These are phyloP conservation scores for Parapristionchus giblindavisi DNA, from an alignment of 2,888 invertebrate genomes.

Conservation along the genomic window DNA sequence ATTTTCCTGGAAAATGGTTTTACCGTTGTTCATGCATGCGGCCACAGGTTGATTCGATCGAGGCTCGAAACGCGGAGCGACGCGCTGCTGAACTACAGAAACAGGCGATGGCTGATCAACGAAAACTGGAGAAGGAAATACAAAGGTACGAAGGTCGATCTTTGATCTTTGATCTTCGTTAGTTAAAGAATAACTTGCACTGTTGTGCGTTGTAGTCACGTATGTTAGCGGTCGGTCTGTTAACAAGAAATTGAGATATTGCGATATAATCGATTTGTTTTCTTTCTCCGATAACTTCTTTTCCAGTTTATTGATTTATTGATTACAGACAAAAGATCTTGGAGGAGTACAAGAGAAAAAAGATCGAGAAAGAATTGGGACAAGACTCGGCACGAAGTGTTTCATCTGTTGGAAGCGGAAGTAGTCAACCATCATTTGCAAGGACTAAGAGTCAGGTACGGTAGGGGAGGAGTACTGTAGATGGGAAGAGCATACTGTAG, in stretches of 20 bases:
- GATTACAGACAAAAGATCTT: constrained; percentile 62
- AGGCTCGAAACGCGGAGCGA: constrained; percentile 56
- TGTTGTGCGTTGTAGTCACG: too few relatives aligned
- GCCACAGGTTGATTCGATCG: constrained; percentile 48
- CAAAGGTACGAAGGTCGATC: constrained; percentile 60
- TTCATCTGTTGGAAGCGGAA: constrained; percentile 33
- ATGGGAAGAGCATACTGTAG: constrained; percentile 37
- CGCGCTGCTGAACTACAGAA: constrained; percentile 58
- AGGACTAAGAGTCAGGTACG: constrained; percentile 64
- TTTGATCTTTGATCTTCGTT: too few relatives aligned
- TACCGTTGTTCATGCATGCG: too few relatives aligned
- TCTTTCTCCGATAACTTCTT: too few relatives aligned
- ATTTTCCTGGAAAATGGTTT: too few relatives aligned
- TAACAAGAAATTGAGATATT: too few relatives aligned
- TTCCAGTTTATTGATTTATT: too few relatives aligned
- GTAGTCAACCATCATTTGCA: constrained; percentile 64
- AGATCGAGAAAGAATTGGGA: constrained; percentile 65
- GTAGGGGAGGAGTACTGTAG: background rate
- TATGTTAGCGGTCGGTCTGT: too few relatives aligned
- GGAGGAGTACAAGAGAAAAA: constrained; percentile 67
- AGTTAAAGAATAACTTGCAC: too few relatives aligned
- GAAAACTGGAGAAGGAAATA: constrained; percentile 65
- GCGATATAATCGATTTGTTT: too few relatives aligned
- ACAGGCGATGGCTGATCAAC: constrained; percentile 62
- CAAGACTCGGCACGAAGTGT: constrained; percentile 43